phyloP scores from a whole-genome alignment of 2,113 vertebrate species.

The Coptodon rendalli region DNA sequence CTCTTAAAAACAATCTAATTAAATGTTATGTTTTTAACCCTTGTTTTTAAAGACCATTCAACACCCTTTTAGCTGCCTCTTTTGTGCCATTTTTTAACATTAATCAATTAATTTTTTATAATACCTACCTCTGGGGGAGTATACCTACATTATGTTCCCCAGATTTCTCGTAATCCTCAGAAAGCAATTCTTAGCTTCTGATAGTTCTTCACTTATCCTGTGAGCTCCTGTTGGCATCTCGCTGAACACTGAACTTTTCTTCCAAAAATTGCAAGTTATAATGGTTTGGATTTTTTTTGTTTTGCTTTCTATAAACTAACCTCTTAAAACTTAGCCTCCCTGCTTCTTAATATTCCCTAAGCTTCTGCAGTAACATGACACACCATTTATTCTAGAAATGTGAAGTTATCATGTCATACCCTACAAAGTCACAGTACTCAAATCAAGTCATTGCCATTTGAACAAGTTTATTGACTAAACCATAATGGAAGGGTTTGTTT shows the following conservation, averaged over 20 bases:
- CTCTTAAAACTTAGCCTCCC: neutral
- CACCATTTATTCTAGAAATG: neutral
- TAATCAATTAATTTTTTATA: neutral
- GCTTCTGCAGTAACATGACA: neutral
- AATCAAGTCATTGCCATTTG: constrained; percentile 2
- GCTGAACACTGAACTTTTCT: neutral
- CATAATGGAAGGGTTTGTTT: constrained; percentile 49
- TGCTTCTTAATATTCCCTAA: neutral
- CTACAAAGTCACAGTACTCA: constrained; percentile 5
- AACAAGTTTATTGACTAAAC: constrained; percentile 24
- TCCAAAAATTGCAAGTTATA: neutral
- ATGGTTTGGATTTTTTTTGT: neutral
- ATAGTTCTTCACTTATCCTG: neutral
- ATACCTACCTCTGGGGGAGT: neutral
- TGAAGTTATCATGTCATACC: neutral
- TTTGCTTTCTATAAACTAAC: neutral
- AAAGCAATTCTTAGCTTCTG: neutral
- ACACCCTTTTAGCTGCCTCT: neutral
- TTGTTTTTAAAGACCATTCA: neutral
- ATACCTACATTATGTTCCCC: neutral
- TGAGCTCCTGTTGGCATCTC: neutral
- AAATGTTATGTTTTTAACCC: neutral
- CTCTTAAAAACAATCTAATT: neutral
- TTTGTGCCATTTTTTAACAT: neutral
- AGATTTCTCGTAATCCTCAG: neutral